Percentiles rank a stretch among this genome's conserved stretches.
Conservation (phyloP, 2,797 vertebrate genomes). For the Microtus agrestis region DNA sequence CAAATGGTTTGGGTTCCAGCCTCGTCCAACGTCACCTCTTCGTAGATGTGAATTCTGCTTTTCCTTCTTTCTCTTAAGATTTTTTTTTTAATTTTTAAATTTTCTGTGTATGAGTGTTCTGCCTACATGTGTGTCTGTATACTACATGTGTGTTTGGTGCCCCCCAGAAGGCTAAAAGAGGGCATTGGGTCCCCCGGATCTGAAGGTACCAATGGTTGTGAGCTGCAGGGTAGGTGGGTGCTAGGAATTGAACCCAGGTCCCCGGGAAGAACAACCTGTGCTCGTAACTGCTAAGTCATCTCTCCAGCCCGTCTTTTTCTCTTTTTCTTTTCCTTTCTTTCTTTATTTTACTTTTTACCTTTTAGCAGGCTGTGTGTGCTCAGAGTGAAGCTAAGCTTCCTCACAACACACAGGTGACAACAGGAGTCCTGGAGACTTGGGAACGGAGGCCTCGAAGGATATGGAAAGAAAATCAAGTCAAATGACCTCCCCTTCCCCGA, state of each 20-base stretch:
- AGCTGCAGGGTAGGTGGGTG: no score
- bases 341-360: neutral
- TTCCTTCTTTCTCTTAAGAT: neutral
- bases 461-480: neutral
- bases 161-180: neutral
- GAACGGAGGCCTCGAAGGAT: neutral
- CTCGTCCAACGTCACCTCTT: neutral
- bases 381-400: neutral
- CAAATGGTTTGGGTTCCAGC: neutral
- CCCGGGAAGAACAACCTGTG: neutral
- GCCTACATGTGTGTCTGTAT: neutral
- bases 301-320: neutral
- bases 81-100: neutral
- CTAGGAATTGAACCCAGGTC: neutral
- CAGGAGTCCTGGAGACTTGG: neutral
- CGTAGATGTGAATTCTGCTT: neutral
- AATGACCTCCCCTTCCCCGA: neutral
- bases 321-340: neutral
- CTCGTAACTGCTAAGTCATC: neutral
- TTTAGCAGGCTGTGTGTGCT: neutral
- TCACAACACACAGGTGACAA: neutral
- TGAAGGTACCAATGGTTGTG: neutral
- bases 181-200: neutral
- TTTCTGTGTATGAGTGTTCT: neutral
- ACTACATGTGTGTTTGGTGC: neutral